Conservation (phyloP, 2,888 invertebrate genomes). For the Drosophila atroscutellata region DNA sequence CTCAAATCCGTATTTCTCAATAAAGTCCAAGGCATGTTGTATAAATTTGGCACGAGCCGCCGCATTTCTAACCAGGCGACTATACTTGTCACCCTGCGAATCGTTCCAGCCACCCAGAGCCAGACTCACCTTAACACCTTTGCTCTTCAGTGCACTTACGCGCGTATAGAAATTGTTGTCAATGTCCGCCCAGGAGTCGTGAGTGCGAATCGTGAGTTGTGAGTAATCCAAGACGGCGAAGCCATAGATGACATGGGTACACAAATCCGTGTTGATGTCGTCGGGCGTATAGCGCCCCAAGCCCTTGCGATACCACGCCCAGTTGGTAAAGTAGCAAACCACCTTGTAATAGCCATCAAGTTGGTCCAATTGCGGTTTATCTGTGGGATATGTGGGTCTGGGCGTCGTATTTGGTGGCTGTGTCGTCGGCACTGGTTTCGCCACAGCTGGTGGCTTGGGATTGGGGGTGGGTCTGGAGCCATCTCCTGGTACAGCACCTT, state of each 20-base stretch:
- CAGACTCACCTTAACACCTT: slow-evolving; percentile 93
- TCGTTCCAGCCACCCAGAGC: slow-evolving; percentile 99
- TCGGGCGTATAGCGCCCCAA: slow-evolving; percentile 93
- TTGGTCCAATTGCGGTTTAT: slow-evolving; percentile 84
- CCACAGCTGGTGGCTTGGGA: slow-evolving; percentile 57
- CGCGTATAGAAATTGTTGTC: slow-evolving; percentile 95
- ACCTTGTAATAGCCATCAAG: slow-evolving; percentile 91
- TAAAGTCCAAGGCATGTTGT: slow-evolving; percentile 90
- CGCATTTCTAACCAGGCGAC: slow-evolving; percentile 92
- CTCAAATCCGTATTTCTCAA: slow-evolving; percentile 93
- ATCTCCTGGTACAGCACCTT: slow-evolving; percentile 23
- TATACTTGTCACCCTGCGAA: slow-evolving; percentile 95
- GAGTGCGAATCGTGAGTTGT: slow-evolving; percentile 91
- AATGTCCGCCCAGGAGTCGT: slow-evolving; percentile 95
- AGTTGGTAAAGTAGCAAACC: slow-evolving; percentile 96
- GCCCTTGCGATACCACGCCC: slow-evolving; percentile 96
- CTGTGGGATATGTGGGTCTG: slow-evolving; percentile 80
- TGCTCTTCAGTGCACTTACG: slow-evolving; percentile 91
- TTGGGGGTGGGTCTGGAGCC: slow-evolving; percentile 39
- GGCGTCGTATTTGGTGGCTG: slow-evolving; percentile 77
- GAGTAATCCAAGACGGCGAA: slow-evolving; percentile 96
- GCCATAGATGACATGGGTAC: slow-evolving; percentile 96
- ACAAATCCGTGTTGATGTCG: slow-evolving; percentile 93
- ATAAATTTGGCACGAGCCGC: slow-evolving; percentile 90
- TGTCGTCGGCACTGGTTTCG: slow-evolving; percentile 75